A percentile compares a stretch with the other conserved stretches of the same genome.
phyloP scores from a whole-genome alignment of 2,888 invertebrate genomes.

The Harpalus rubripes region DNA sequence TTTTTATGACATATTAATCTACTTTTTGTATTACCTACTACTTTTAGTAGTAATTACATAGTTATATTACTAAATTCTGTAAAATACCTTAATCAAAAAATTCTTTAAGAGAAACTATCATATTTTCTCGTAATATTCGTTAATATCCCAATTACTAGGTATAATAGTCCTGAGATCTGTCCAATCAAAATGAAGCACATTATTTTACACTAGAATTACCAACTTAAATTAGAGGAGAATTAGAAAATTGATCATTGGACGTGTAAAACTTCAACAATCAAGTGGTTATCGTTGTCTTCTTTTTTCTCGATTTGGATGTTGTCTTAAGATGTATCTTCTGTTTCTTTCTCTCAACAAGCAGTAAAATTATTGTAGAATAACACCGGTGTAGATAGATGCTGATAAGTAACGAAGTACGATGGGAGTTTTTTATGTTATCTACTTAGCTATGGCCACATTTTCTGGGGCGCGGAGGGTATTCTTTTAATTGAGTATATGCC shows the following conservation, averaged over 20 bases:
- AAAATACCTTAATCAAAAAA: conserved; percentile 14
- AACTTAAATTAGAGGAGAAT: conserved; percentile 2
- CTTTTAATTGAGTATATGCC: too few relatives aligned
- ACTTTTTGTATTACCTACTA: too few relatives aligned
- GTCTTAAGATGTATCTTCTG: not conserved
- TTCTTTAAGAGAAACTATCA: conserved; percentile 1
- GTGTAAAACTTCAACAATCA: conserved; percentile 19
- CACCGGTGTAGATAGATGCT: too few relatives aligned
- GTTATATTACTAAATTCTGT: not conserved
- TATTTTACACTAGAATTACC: conserved; percentile 28
- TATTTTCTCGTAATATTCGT: not conserved
- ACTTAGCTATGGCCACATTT: too few relatives aligned
- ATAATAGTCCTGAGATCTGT: not conserved
- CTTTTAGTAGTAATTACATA: not conserved
- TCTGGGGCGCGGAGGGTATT: too few relatives aligned
- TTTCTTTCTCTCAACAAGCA: not conserved
- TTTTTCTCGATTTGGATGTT: not conserved
- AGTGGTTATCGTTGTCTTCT: not conserved
- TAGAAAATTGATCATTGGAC: conserved; percentile 40
- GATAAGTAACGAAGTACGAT: too few relatives aligned
- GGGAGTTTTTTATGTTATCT: too few relatives aligned
- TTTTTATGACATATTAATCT: not conserved
- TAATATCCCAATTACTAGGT: not conserved
- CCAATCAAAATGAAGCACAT: not conserved
- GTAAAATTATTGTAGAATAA: too few relatives aligned